phyloP scores from a whole-genome alignment of 2,888 invertebrate genomes.

The Pheosia tremula region DNA sequence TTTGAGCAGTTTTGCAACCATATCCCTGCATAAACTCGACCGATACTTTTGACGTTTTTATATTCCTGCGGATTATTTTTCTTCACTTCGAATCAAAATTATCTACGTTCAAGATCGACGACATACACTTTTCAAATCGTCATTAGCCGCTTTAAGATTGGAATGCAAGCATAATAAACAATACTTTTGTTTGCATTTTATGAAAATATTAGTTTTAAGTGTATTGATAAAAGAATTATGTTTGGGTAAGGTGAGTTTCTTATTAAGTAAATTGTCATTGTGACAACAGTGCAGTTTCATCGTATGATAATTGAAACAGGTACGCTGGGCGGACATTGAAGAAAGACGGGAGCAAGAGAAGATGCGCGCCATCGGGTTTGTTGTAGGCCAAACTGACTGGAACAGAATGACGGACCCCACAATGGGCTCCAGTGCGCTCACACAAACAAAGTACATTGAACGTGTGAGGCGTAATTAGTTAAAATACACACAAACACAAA shows the following conservation, averaged over 20 bases:
- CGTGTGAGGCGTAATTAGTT: constrained; percentile 68
- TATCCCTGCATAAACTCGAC: constrained; percentile 19
- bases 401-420: constrained; percentile 96
- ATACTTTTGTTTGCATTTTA: not conserved
- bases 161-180: not conserved
- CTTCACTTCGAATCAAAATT: not conserved
- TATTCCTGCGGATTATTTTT: not conserved
- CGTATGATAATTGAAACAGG: constrained; percentile 87
- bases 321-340: constrained; percentile 99
- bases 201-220: constrained; percentile 11
- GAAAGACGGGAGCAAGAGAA: constrained; percentile 96
- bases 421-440: constrained; percentile 94
- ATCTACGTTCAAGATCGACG: not conserved
- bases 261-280: constrained; percentile 32
- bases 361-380: constrained; percentile 97
- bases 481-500: not conserved
- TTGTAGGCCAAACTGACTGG: constrained; percentile 99
- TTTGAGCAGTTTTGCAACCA: constrained; percentile 45
- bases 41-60: not conserved
- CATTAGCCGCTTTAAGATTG: not conserved
- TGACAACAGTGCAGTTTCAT: constrained; percentile 58
- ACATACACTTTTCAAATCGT: not conserved
- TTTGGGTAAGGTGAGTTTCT: constrained; percentile 49
- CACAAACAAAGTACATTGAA: constrained; percentile 96
- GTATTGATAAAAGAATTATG: constrained; percentile 7